A percentile compares a stretch with the other conserved stretches of the same genome.
Evolutionary conservation across 1,140 invertebrate species (phyloP).

Genomic region (Ptiloglossa arizonensis): DNA sequence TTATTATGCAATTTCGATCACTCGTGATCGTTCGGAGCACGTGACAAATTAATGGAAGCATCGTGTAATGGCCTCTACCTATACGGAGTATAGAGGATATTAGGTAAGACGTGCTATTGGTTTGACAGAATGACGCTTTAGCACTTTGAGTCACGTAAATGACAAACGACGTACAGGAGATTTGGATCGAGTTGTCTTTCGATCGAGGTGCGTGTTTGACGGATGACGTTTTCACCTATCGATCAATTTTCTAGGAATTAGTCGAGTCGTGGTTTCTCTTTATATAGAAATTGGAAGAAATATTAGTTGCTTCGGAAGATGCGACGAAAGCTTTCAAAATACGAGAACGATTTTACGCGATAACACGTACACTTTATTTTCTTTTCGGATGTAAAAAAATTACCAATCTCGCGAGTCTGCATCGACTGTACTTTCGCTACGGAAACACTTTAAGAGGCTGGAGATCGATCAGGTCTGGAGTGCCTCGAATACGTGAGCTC

Average conservation of each 20-base stretch:
- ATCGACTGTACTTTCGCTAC: neutral
- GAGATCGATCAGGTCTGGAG: neutral
- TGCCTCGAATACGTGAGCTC: neutral
- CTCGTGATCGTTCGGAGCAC: neutral
- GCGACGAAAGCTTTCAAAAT: too few relatives aligned
- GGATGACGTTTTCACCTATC: neutral
- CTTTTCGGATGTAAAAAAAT: neutral
- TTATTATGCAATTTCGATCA: neutral
- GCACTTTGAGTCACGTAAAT: constrained; percentile 13
- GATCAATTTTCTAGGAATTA: neutral
- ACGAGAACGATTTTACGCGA: too few relatives aligned
- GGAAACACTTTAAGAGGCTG: neutral
- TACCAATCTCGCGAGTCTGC: neutral
- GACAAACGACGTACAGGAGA: constrained; percentile 18
- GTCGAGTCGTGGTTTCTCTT: too few relatives aligned
- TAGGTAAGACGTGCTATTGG: constrained; percentile 24
- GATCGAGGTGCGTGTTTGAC: constrained; percentile 11
- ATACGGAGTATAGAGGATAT: constrained; percentile 4
- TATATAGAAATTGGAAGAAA: too few relatives aligned
- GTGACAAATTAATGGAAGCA: constrained; percentile 32
- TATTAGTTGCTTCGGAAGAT: too few relatives aligned
- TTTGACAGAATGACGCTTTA: constrained; percentile 36
- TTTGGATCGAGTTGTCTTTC: neutral
- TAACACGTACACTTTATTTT: too few relatives aligned
- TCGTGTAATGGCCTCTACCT: neutral